These are phyloP conservation scores for Enoplosus armatus DNA, from an alignment of 2,797 vertebrate species.

Conservation along the genomic window DNA sequence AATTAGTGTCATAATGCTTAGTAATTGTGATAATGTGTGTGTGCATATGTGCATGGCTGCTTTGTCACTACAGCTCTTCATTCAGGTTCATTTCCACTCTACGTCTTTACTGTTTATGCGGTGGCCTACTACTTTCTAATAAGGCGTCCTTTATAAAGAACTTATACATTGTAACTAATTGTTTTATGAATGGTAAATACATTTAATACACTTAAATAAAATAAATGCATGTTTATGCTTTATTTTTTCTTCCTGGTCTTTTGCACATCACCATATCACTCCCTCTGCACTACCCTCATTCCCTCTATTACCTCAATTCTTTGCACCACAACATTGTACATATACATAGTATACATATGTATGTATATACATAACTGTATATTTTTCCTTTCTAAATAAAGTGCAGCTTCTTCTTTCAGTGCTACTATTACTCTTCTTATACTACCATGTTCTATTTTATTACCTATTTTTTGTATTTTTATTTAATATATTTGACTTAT, in stretches of 20 bases:
- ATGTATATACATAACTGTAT: neutral
- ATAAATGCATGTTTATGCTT: neutral
- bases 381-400: neutral
- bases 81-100: neutral
- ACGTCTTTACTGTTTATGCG: neutral
- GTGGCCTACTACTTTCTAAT: neutral
- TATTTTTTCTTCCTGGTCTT: neutral
- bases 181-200: neutral
- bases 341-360: neutral
- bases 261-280: neutral
- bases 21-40: conserved; percentile 14
- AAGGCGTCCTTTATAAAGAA: neutral
- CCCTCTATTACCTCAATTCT: neutral
- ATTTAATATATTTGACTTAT: neutral
- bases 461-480: neutral
- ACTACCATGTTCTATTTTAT: neutral
- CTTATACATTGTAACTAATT: neutral
- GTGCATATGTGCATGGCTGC: neutral
- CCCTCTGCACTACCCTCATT: neutral
- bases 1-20: conserved; percentile 23
- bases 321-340: neutral
- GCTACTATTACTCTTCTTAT: neutral
- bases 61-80: neutral
- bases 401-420: neutral
- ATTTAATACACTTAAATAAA: neutral